phyloP scores from a whole-genome alignment of 2,888 invertebrate species.

The Antheraea assamensis region DNA sequence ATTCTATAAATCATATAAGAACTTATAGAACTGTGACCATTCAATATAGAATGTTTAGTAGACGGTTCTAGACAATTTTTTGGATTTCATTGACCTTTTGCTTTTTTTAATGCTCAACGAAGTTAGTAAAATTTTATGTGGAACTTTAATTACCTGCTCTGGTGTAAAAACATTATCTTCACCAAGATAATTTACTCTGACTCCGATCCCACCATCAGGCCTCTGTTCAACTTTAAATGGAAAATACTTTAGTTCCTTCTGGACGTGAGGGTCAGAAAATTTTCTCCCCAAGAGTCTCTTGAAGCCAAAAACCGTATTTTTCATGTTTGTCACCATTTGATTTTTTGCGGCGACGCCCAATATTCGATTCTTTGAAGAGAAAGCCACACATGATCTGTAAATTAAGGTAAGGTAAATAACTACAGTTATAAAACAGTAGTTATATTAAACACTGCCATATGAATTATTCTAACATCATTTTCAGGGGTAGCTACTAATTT shows the following conservation, averaged over 20 bases:
- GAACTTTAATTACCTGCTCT: slow-evolving; percentile 85
- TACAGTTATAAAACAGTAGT: neutral
- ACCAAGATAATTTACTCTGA: slow-evolving; percentile 93
- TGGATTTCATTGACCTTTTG: too few species aligned
- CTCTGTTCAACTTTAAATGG: slow-evolving; percentile 90
- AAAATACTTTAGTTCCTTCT: slow-evolving; percentile 89
- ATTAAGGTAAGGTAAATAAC: slow-evolving; percentile 17
- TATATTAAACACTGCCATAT: neutral
- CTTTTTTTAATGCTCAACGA: too few species aligned
- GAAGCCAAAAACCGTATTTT: slow-evolving; percentile 97
- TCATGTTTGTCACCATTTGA: slow-evolving; percentile 98
- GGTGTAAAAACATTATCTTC: slow-evolving; percentile 93
- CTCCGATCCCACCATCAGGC: slow-evolving; percentile 91
- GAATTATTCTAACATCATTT: neutral
- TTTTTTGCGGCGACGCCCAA: slow-evolving; percentile 98
- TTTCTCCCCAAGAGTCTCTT: slow-evolving; percentile 96
- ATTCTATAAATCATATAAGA: too few species aligned
- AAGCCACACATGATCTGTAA: slow-evolving; percentile 96
- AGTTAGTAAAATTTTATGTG: too few species aligned
- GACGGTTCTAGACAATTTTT: too few species aligned
- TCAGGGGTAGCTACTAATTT: neutral
- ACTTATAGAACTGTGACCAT: too few species aligned
- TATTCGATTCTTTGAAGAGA: slow-evolving; percentile 95
- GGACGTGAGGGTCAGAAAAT: slow-evolving; percentile 93
- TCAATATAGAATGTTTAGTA: too few species aligned